Conservation (phyloP, 2,888 invertebrate species). For the Vandiemenella viatica region DNA sequence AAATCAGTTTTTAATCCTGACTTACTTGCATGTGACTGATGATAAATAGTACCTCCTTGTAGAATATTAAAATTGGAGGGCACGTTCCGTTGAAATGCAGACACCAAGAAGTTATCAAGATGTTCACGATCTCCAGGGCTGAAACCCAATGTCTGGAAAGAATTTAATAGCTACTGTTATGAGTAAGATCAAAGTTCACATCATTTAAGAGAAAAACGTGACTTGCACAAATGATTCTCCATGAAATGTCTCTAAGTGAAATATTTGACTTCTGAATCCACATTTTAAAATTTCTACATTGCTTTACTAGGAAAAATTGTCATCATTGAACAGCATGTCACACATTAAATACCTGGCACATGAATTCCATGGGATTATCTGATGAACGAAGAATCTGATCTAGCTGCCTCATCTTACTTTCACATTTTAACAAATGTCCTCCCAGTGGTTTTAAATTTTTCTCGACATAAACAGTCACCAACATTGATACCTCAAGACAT, state of each 20-base stretch:
- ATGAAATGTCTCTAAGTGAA: background rate
- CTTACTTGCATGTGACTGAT: slow-evolving; percentile 10
- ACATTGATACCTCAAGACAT: slow-evolving; percentile 66
- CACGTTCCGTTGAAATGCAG: slow-evolving; percentile 67
- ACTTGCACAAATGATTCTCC: background rate
- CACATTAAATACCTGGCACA: slow-evolving; percentile 60
- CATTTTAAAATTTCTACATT: too few relatives aligned
- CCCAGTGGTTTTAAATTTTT: slow-evolving; percentile 69
- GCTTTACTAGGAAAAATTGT: too few relatives aligned
- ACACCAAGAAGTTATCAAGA: slow-evolving; percentile 65
- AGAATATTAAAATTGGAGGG: slow-evolving; percentile 74
- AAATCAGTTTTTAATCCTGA: too few relatives aligned
- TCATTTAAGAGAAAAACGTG: background rate
- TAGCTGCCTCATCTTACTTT: slow-evolving; percentile 65
- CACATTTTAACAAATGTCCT: slow-evolving; percentile 73
- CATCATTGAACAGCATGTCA: too few relatives aligned
- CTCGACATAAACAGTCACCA: slow-evolving; percentile 65
- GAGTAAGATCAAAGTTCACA: too few relatives aligned
- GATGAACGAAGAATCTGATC: slow-evolving; percentile 64
- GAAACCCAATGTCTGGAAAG: slow-evolving; percentile 60
- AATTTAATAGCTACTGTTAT: too few relatives aligned
- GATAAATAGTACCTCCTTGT: slow-evolving; percentile 23
- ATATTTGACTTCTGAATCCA: too few relatives aligned
- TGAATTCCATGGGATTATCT: slow-evolving; percentile 71
- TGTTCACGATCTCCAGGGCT: slow-evolving; percentile 61